These are phyloP conservation scores for Argentina silus DNA, from an alignment of 2,797 vertebrate genomes.

Conservation along the genomic window DNA sequence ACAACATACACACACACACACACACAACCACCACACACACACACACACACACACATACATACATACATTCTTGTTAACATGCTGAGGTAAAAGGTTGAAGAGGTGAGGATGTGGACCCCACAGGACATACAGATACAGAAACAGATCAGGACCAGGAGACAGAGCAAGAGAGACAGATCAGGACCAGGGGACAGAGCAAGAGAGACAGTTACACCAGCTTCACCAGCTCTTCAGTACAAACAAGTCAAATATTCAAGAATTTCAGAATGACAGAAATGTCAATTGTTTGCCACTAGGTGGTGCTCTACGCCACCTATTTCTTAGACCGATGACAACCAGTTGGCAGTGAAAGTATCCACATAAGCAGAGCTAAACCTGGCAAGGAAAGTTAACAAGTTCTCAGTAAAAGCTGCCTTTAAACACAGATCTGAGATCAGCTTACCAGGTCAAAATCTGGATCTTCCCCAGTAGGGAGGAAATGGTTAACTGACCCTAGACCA, in stretches of 20 bases:
- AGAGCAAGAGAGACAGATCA: background rate
- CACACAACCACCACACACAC: too few species aligned
- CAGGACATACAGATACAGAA: background rate
- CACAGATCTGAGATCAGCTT: too few species aligned
- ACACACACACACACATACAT: background rate
- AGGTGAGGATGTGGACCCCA: background rate
- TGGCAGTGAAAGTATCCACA: background rate
- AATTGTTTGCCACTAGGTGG: slow-evolving; percentile 41
- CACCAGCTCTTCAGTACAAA: too few species aligned
- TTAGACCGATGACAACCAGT: background rate
- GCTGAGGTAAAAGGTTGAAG: background rate
- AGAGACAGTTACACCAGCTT: too few species aligned
- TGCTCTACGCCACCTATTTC: background rate
- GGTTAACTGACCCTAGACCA: background rate
- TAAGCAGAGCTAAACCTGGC: too few species aligned
- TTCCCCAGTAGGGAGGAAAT: too few species aligned
- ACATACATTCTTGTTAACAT: background rate
- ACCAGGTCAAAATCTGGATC: too few species aligned
- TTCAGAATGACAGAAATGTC: too few species aligned
- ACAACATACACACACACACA: slow-evolving; percentile 8
- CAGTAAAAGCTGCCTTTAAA: too few species aligned
- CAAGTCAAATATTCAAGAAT: too few species aligned
- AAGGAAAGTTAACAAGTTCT: too few species aligned
- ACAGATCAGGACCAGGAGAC: background rate
- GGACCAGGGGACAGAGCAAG: background rate